Percentiles rank a stretch among this genome's conserved stretches.
phyloP scores from a whole-genome alignment of 2,797 vertebrate genomes.

The Enteromius argenteus region DNA sequence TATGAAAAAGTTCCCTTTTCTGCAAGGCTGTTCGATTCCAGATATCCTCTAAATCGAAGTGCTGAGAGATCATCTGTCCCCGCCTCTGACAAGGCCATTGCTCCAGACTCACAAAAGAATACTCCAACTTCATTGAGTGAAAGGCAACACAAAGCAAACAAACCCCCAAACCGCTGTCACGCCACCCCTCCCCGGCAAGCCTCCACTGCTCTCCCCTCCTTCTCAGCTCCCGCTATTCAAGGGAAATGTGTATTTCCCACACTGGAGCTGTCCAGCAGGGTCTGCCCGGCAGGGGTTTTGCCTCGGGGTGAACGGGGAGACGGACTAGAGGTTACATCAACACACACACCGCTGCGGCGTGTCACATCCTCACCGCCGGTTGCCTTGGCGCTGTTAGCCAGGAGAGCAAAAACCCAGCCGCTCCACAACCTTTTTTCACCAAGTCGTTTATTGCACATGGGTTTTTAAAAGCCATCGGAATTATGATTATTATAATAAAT shows the following conservation, averaged over 20 bases:
- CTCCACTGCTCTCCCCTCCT: constrained; percentile 39
- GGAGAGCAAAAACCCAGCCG: neutral
- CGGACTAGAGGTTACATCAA: constrained; percentile 83
- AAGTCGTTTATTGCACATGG: constrained; percentile 37
- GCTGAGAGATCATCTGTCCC: constrained; percentile 24
- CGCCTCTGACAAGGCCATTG: constrained; percentile 55
- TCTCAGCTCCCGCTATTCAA: constrained; percentile 54
- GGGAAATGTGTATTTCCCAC: constrained; percentile 59
- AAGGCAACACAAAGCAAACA: constrained; percentile 65
- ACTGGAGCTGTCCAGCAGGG: constrained; percentile 51
- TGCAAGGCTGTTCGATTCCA: neutral
- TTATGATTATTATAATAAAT: constrained; percentile 47
- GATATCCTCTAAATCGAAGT: constrained; percentile 7
- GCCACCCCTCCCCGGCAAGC: constrained; percentile 40
- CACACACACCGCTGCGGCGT: constrained; percentile 76
- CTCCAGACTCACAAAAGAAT: constrained; percentile 61
- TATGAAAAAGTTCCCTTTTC: neutral
- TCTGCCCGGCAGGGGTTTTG: constrained; percentile 31
- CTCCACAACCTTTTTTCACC: constrained; percentile 25
- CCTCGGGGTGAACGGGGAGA: constrained; percentile 64
- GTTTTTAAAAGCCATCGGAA: constrained; percentile 27
- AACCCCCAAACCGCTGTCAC: constrained; percentile 56
- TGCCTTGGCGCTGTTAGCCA: constrained; percentile 76
- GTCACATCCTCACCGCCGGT: constrained; percentile 80
- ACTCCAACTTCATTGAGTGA: constrained; percentile 77